Evolutionary conservation across 2,888 invertebrate species (phyloP), one percentile per base, ranked within the genome.

Genomic region (Coenonympha arcania): DNA sequence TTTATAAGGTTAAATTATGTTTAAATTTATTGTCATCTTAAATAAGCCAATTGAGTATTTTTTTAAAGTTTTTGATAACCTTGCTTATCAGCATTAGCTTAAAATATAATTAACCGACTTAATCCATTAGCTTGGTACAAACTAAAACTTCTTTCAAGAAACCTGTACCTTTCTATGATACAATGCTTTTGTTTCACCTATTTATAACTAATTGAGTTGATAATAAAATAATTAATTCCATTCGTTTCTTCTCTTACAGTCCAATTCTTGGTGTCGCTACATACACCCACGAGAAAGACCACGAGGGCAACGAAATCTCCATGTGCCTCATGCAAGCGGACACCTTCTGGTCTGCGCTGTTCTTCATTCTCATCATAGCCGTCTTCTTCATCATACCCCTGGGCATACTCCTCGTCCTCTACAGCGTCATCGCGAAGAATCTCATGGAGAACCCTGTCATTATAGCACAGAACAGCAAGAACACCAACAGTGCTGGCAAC

Each of bases 361-460:
- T 93, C 87, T 93, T 95, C 85, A 88, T 95, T 59, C 88, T 90
- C 57, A 93, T 92, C 65, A 93, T 95, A 63, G 89, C 92, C 0
- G 64, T 94, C 48, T 96, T 97, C 88, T 96, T 96, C 87, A 89
- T 93, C 63, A 74, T 95, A 34, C 96, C 96, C 0, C 88, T 96
- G 43, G 88, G 91, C 55, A 91, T 96, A 31, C 88, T 97, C 13
- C 88, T 95, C 15, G 89, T 92, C 19, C 86, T 96, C 20, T 97
- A 96, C 83, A 91, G 93, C 55, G 89, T 95, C 60, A 96, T 96
- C 61, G 94, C 95, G 16, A 91, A 91, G 62, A 93, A 95, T 69
- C 87, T 96, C 55, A 92, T 95, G 91, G 90, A 92, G 41, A 92
- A 92, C 66, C 93, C 93, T 0, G 89, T 90, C 37, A 89, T 92